phyloP scores from a whole-genome alignment of 2,888 invertebrate species.

The Lepidocyrtoides sp. region DNA sequence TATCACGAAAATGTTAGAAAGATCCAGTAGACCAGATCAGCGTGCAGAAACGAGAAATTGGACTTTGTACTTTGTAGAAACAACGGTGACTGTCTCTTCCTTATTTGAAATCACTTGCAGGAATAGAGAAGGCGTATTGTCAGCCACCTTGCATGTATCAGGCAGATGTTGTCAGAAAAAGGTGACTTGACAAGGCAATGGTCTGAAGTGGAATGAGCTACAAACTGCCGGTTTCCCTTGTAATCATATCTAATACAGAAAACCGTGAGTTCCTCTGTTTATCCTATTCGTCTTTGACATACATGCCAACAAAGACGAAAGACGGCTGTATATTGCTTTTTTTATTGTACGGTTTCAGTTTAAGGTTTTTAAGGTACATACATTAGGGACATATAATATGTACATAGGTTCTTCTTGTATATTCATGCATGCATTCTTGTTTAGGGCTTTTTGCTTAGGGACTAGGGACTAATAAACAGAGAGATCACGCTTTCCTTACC shows the following conservation, averaged over 20 bases:
- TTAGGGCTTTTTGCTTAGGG: neutral
- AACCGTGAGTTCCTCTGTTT: neutral
- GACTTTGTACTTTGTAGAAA: constrained; percentile 7
- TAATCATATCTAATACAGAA: constrained; percentile 64
- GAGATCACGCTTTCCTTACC: constrained; percentile 48
- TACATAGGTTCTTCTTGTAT: neutral
- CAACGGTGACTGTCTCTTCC: neutral
- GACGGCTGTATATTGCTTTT: neutral
- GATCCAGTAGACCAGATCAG: neutral
- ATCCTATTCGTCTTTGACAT: constrained; percentile 26
- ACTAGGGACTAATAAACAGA: constrained; percentile 33
- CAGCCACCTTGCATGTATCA: constrained; percentile 16
- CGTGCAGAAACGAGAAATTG: neutral
- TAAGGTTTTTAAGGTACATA: neutral
- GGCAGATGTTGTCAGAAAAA: constrained; percentile 23
- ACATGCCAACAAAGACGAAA: neutral
- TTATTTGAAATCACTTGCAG: neutral
- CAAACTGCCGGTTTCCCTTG: constrained; percentile 81
- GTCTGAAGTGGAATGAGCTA: constrained; percentile 80
- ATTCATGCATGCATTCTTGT: constrained; percentile 19
- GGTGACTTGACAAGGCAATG: constrained; percentile 74
- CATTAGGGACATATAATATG: neutral
- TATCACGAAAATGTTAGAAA: too few species aligned
- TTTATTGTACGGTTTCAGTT: neutral
- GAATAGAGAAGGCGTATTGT: neutral